Evolutionary conservation across 2,113 vertebrate genomes (phyloP), one percentile per base, ranked within the genome.

Genomic region (Pseudorhombus dupliciocellatus): DNA sequence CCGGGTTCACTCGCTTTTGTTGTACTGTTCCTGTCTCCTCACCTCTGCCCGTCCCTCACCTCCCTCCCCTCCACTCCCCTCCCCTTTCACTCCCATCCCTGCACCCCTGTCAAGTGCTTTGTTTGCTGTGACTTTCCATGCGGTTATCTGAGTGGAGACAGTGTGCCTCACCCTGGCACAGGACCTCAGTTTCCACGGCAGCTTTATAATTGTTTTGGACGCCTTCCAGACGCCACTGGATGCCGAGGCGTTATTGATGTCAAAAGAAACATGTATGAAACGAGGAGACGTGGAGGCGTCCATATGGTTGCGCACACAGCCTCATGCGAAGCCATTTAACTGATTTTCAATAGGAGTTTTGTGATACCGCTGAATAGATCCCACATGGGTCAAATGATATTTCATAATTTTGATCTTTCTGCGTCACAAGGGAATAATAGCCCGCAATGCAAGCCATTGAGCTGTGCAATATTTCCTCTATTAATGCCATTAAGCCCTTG

Each of bases 131-230:
- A 95, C 95, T 91, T 94, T 94, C 92, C 93, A 89, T 93, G 91
- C 77, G 92, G 91, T 91, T 92, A 94, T 92, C 93, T 92, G 86
- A 92, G 93, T 91, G 87, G 88, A 94, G 93, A 92, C 90, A 95
- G 94, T 95, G 92, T 94, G 94, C 94, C 95, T 94, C 93, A 87
- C 95, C 93, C 95, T 94, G 93, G 93, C 94, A 93, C 92, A 92
- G 93, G 94, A 90, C 93, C 91, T 91, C 89, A 94, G 95, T 97
- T 96, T 96, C 95, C 93, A 95, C 94, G 95, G 96, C 96, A 96
- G 96, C 95, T 89, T 95, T 97, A 94, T 97, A 96, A 98, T 99
- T 98, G 95, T 94, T 95, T 95, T 98, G 96, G 95, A 97, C 85
- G 84, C 67, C 84, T 88, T 94, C 94, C 94, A 94, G 90, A 87